These are phyloP conservation scores for Pachyramphus minor DNA, from an alignment of 2,113 vertebrate species.

Conservation along the genomic window DNA sequence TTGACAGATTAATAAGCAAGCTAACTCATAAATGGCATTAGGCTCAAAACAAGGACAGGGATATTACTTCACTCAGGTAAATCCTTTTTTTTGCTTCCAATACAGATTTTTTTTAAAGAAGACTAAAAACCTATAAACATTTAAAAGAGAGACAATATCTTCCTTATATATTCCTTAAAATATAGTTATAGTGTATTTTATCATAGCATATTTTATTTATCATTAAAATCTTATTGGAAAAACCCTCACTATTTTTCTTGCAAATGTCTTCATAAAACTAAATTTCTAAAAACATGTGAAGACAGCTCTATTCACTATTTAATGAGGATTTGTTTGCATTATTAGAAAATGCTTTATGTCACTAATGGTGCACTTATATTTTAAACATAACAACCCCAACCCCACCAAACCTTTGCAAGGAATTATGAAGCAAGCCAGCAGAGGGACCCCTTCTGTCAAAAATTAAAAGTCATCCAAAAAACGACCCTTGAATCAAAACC, in stretches of 20 bases:
- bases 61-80: background rate
- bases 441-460: slow-evolving; percentile 64
- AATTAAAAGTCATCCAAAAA: background rate
- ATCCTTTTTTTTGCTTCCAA: background rate
- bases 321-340: background rate
- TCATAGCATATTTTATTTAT: background rate
- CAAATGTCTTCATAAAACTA: accelerated
- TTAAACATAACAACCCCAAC: background rate
- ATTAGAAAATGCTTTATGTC: background rate
- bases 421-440: slow-evolving; percentile 49
- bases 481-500: background rate
- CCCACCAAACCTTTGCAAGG: background rate
- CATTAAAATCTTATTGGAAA: background rate
- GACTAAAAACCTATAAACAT: no score
- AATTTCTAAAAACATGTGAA: background rate
- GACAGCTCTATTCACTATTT: background rate
- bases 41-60: background rate
- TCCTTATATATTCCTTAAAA: background rate
- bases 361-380: accelerated
- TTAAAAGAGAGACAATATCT: no score
- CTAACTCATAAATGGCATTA: background rate
- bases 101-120: background rate
- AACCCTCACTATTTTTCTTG: accelerated
- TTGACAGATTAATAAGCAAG: background rate
- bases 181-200: background rate